phyloP scores from a whole-genome alignment of 1,140 invertebrate genomes.

The Papilio dardanus region DNA sequence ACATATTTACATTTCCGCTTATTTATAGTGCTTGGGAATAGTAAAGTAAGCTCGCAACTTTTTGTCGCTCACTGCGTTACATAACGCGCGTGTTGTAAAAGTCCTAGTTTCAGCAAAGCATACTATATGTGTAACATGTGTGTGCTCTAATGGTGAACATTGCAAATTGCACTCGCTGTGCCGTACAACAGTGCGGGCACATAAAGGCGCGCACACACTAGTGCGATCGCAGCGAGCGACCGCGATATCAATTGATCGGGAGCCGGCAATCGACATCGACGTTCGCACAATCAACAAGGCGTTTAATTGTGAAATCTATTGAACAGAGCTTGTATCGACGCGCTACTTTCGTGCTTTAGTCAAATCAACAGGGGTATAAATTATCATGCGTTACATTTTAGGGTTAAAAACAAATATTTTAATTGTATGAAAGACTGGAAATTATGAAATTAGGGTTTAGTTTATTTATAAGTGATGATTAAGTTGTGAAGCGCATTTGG shows the following conservation, averaged over 20 bases:
- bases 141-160: constrained; percentile 6
- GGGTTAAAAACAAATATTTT: background rate
- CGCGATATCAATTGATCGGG: background rate
- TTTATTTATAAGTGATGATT: background rate
- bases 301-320: constrained; percentile 38
- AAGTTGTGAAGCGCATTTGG: background rate
- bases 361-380: background rate
- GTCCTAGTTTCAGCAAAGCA: constrained; percentile 2
- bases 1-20: background rate
- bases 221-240: background rate
- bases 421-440: too few relatives aligned
- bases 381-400: background rate
- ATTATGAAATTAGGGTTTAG: background rate
- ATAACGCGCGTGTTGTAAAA: constrained; percentile 5
- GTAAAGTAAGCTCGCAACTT: background rate
- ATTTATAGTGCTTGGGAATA: background rate
- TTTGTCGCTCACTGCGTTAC: background rate
- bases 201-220: background rate
- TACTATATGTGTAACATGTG: background rate
- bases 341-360: background rate
- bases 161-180: background rate
- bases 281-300: constrained; percentile 44
- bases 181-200: background rate
- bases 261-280: background rate
- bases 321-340: background rate